Conservation (phyloP, 2,113 vertebrate genomes). For the Trogon melanurus region DNA sequence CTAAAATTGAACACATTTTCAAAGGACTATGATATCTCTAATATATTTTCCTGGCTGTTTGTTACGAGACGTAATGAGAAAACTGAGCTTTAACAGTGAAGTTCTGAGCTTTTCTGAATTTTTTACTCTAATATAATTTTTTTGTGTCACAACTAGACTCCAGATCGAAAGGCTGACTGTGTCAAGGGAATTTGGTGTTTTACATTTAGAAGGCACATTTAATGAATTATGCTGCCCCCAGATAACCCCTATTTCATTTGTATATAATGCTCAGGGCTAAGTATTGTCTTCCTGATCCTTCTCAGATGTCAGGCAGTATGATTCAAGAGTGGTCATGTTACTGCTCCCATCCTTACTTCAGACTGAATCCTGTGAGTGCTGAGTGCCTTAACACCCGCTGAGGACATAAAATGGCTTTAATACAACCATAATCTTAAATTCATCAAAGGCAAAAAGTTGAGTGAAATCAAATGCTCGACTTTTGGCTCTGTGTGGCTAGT, state of each 20-base stretch:
- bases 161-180: slow-evolving; percentile 32
- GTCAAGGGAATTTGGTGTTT: slow-evolving; percentile 60
- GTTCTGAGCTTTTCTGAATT: slow-evolving; percentile 6
- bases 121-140: slow-evolving; percentile 13
- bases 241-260: slow-evolving; percentile 73
- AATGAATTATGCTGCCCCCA: slow-evolving; percentile 69
- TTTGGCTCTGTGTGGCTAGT: not conserved
- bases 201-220: slow-evolving; percentile 71
- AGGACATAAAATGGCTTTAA: slow-evolving; percentile 11
- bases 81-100: not conserved
- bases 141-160: slow-evolving; percentile 44
- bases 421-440: not conserved
- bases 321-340: slow-evolving; percentile 37
- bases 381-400: not conserved
- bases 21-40: not conserved
- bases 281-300: slow-evolving; percentile 66
- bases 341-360: not conserved
- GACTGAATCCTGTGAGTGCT: not conserved
- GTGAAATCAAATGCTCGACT: not conserved
- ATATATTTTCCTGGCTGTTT: not conserved
- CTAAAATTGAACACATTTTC: not conserved
- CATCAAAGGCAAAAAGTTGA: slow-evolving; percentile 30
- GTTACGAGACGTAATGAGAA: not conserved
- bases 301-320: not conserved
- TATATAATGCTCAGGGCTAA: slow-evolving; percentile 70